A percentile compares a stretch with the other conserved stretches of the same genome.
Conservation (phyloP, 2,797 vertebrate genomes). For the Pagetopsis macropterus region DNA sequence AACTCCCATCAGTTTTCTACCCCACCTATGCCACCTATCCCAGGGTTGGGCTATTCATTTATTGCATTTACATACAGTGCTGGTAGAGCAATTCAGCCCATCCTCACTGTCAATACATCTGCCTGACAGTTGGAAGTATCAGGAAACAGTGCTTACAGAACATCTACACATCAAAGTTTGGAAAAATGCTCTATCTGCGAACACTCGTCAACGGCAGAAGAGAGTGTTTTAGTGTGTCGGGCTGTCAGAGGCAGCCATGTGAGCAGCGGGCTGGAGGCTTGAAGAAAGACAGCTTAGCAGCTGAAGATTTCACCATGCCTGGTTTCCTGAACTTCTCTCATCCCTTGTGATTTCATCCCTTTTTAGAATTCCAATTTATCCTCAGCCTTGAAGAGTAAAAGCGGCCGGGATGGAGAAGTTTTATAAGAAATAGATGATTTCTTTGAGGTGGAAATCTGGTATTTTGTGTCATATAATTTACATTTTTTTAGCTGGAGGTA, state of each 20-base stretch:
- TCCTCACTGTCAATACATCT: constrained; percentile 57
- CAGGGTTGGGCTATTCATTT: constrained; percentile 60
- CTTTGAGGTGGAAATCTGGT: constrained; percentile 45
- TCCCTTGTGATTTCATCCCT: constrained; percentile 68
- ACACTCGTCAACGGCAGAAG: constrained; percentile 67
- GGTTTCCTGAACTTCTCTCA: constrained; percentile 65
- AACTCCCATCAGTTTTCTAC: constrained; percentile 59
- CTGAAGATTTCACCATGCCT: constrained; percentile 69
- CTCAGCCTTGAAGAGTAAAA: constrained; percentile 69
- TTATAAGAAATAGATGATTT: constrained; percentile 58
- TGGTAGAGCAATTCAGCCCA: constrained; percentile 50
- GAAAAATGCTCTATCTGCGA: constrained; percentile 62
- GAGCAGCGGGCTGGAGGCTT: constrained; percentile 69
- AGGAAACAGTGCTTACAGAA: constrained; percentile 64
- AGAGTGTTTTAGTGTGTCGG: constrained; percentile 68
- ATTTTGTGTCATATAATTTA: constrained; percentile 40
- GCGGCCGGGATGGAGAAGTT: constrained; percentile 50
- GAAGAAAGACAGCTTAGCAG: constrained; percentile 75
- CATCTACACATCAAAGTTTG: constrained; percentile 74
- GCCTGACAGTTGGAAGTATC: constrained; percentile 61
- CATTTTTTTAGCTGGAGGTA: constrained; percentile 56
- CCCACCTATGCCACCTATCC: constrained; percentile 60
- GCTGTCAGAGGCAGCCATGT: constrained; percentile 76
- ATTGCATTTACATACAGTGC: constrained; percentile 60
- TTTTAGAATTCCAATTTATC: constrained; percentile 78